Evolutionary conservation across 2,113 vertebrate genomes (phyloP).

Genomic region (Corythornis vintsioides): DNA sequence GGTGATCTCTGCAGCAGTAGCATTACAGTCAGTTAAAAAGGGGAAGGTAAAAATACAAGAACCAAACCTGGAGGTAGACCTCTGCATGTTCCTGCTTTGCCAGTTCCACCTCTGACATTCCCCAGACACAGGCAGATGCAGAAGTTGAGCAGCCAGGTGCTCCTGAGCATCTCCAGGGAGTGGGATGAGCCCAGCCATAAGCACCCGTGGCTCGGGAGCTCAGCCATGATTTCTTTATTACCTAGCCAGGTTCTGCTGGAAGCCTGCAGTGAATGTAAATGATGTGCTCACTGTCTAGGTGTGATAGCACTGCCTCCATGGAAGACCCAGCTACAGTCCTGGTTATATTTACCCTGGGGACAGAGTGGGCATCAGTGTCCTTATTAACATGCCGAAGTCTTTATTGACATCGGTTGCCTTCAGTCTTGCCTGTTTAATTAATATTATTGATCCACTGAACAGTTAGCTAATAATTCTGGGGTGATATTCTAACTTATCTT

Average conservation of each 20-base stretch:
- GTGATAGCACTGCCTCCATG: not conserved
- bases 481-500: not conserved
- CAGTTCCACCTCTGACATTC: not conserved
- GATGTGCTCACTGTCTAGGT: not conserved
- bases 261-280: not conserved
- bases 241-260: not conserved
- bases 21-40: too few relatives aligned
- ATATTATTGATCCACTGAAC: slow-evolving; percentile 12
- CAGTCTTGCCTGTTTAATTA: slow-evolving; percentile 30
- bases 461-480: slow-evolving; percentile 12
- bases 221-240: not conserved
- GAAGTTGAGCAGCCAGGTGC: not conserved
- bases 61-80: too few relatives aligned
- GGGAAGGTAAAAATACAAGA: too few relatives aligned
- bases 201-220: not conserved
- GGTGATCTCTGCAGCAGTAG: too few relatives aligned
- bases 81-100: too few relatives aligned
- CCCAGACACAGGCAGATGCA: not conserved
- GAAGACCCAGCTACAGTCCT: not conserved
- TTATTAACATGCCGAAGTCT: not conserved
- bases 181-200: not conserved
- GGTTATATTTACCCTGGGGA: not conserved
- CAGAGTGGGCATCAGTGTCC: not conserved
- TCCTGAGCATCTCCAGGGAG: not conserved
- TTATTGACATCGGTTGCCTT: slow-evolving; percentile 28